A percentile compares a stretch with the other conserved stretches of the same genome.
Conservation (phyloP, 2,888 invertebrate genomes). For the Melinaea marsaeus region DNA sequence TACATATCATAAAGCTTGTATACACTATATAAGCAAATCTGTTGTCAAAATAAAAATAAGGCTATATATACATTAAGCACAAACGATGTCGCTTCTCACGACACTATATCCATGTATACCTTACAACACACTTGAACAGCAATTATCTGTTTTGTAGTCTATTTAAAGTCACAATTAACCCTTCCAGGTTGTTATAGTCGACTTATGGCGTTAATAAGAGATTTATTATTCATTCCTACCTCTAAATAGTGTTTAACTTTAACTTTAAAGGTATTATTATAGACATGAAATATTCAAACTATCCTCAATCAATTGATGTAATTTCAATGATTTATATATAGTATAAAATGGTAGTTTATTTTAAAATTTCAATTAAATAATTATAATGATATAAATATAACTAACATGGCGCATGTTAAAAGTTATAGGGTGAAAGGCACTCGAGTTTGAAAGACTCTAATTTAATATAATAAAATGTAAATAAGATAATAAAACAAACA, state of each 20-base stretch:
- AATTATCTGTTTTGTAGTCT: slow-evolving; percentile 73
- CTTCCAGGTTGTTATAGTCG: slow-evolving; percentile 48
- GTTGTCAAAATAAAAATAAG: too few relatives aligned
- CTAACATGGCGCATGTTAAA: background rate
- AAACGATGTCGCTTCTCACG: background rate
- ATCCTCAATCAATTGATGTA: too few relatives aligned
- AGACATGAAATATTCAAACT: too few relatives aligned
- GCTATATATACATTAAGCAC: too few relatives aligned
- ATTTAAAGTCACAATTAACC: slow-evolving; percentile 70
- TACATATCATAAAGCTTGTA: background rate
- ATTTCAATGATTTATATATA: too few relatives aligned
- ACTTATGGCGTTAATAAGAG: slow-evolving; percentile 53
- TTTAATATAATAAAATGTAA: slow-evolving; percentile 71
- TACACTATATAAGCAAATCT: background rate
- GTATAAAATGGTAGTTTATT: too few relatives aligned
- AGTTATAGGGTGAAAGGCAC: slow-evolving; percentile 29
- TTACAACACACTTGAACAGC: slow-evolving; percentile 66
- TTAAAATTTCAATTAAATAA: too few relatives aligned
- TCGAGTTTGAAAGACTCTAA: slow-evolving; percentile 54
- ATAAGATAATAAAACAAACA: slow-evolving; percentile 70
- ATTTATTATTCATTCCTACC: slow-evolving; percentile 43
- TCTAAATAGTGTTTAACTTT: slow-evolving; percentile 40
- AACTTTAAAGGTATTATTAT: slow-evolving; percentile 28
- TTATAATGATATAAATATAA: too few relatives aligned
- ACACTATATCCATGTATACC: slow-evolving; percentile 14